phyloP scores from a whole-genome alignment of 1,140 invertebrate genomes.

The Aphaenogaster ashmeadi region DNA sequence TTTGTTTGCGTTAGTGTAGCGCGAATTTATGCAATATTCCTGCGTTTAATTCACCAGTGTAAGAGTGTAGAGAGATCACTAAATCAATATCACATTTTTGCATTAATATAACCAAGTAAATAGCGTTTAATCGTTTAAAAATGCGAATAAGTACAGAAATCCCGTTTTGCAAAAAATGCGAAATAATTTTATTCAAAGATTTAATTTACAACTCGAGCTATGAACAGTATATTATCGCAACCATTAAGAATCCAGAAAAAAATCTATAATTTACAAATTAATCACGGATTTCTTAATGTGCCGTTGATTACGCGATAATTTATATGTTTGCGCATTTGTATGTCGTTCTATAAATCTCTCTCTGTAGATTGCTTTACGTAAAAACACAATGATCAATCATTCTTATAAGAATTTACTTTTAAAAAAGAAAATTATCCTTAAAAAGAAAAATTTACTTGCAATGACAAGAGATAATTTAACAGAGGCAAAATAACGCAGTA shows the following conservation, averaged over 20 bases:
- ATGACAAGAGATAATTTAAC: neutral
- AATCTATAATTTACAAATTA: neutral
- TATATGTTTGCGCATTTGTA: neutral
- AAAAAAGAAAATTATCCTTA: neutral
- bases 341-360: neutral
- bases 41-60: neutral
- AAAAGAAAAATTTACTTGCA: neutral
- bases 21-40: conserved; percentile 22
- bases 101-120: neutral
- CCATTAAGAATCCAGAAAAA: neutral
- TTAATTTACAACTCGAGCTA: neutral
- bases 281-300: neutral
- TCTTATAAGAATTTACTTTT: neutral
- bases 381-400: neutral
- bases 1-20: neutral
- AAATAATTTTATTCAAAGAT: neutral
- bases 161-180: neutral
- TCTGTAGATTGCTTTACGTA: neutral
- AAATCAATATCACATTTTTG: neutral
- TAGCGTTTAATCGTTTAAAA: conserved; percentile 6
- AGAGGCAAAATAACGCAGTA: neutral
- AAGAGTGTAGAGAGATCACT: neutral
- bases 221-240: neutral
- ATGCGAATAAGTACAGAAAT: neutral
- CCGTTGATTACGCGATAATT: neutral